Evolutionary conservation across 2,113 vertebrate genomes (phyloP), one percentile per base, ranked within the genome.

Genomic region (Corythoichthys haematopterus): DNA sequence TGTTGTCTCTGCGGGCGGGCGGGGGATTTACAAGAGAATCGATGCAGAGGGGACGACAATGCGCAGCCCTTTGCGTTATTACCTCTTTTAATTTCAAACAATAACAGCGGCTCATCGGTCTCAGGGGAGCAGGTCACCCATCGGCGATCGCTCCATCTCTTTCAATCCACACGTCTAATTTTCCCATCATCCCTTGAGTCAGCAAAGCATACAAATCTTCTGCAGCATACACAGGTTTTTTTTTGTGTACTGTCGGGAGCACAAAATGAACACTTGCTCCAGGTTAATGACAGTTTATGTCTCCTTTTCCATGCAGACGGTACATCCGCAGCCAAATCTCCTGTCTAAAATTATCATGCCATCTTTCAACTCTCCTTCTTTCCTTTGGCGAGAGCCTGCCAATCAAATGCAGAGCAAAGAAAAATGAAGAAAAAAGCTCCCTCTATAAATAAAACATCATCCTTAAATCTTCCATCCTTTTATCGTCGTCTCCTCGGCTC

Each of bases 381-480:
- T 37, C 55, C 55, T 57, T 36, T 16, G 76, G 84, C 81, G 73
- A 86, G 72, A 76, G 45, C 67, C 80, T 88, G 83, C 84, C 91
- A 90, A 89, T 89, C 86, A 88, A 80, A 86, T 70, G 61, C 69
- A 52, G 69, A 40, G 68, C 62, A 68, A 72, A 67, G 66, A 59
- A 72, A 35, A 33, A 33, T 55, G 80, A 74, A 75, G 77, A 81
- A 75, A 60, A 64, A 38, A 36, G 65, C 69, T 75, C 38, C 48
- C 64, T 72, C 76, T 86, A 90, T 89, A 90, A 91, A 90, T 91
- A 92, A 88, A 80, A 84, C 84, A 90, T 88, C 87, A 90, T 88
- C 82, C 88, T 84, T 83, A 70, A 83, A 87, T 84, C 81, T 83
- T 83, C 74, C 56, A 14, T 83, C 77, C 77, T 68, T 73, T 70